Percentiles rank a stretch among this genome's conserved stretches.
These are phyloP conservation scores for Osmerus eperlanus DNA, from an alignment of 2,113 vertebrate species.

Conservation along the genomic window DNA sequence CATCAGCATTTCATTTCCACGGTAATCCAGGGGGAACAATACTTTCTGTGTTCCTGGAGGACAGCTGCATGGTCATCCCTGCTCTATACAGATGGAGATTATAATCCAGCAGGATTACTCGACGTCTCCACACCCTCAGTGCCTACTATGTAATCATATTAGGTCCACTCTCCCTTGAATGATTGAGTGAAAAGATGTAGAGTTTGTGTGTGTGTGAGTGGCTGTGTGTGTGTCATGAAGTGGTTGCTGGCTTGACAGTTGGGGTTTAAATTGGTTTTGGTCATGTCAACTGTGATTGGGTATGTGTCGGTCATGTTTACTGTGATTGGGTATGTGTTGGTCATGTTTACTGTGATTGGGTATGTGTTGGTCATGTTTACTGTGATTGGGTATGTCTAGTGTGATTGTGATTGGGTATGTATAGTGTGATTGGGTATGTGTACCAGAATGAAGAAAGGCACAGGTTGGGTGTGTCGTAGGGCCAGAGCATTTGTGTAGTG, in stretches of 20 bases:
- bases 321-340: neutral
- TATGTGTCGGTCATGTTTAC: too few species aligned
- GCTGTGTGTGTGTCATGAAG: neutral
- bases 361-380: neutral
- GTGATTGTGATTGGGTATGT: neutral
- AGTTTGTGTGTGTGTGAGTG: slow-evolving; percentile 12
- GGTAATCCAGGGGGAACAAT: too few species aligned
- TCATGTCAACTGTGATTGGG: neutral
- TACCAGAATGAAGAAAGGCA: neutral
- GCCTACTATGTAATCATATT: neutral
- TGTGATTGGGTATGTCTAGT: neutral
- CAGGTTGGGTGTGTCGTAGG: neutral
- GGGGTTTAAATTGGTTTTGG: neutral
- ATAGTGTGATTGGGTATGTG: neutral
- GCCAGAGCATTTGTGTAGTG: neutral
- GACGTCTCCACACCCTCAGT: neutral
- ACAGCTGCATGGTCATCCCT: too few species aligned
- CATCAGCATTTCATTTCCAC: too few species aligned
- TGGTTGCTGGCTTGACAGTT: neutral
- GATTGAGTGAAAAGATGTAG: neutral
- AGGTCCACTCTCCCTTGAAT: neutral
- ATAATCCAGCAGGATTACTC: neutral
- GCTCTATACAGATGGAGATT: neutral
- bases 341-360: neutral
- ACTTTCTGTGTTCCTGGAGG: too few species aligned